Conservation (phyloP, 2,888 invertebrate genomes). For the Linnaemya vulpina region DNA sequence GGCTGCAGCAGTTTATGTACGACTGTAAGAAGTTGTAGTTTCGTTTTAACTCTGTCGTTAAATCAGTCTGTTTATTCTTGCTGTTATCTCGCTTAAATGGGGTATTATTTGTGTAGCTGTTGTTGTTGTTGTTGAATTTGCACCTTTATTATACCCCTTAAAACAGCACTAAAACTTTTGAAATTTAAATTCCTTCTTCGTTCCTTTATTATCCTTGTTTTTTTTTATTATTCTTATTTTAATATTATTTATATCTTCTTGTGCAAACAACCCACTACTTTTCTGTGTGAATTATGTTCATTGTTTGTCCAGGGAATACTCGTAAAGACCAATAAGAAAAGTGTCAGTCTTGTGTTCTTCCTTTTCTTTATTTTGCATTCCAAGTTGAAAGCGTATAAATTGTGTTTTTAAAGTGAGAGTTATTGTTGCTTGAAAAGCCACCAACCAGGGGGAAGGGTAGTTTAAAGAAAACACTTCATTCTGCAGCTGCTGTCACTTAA, state of each 20-base stretch:
- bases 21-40: constrained; percentile 17
- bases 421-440: background rate
- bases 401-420: constrained; percentile 38
- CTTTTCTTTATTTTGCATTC: constrained; percentile 26
- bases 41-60: constrained; percentile 35
- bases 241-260: too few species aligned
- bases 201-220: background rate
- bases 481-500: constrained; percentile 50
- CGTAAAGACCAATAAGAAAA: constrained; percentile 60
- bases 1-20: constrained; percentile 5
- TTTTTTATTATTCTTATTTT: too few species aligned
- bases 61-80: constrained; percentile 50
- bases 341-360: constrained; percentile 45
- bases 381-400: constrained; percentile 51
- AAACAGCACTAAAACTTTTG: constrained; percentile 28
- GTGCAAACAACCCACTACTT: constrained; percentile 20
- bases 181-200: constrained; percentile 39
- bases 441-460: background rate
- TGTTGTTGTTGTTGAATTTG: constrained; percentile 34
- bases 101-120: constrained; percentile 62
- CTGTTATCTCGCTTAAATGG: constrained; percentile 56
- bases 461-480: constrained; percentile 49
- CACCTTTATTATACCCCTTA: constrained; percentile 29
- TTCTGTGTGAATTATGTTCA: constrained; percentile 54
- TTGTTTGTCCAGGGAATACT: constrained; percentile 47